Evolutionary conservation across 2,888 invertebrate species (phyloP).

Genomic region (Agrilus cyanescens): DNA sequence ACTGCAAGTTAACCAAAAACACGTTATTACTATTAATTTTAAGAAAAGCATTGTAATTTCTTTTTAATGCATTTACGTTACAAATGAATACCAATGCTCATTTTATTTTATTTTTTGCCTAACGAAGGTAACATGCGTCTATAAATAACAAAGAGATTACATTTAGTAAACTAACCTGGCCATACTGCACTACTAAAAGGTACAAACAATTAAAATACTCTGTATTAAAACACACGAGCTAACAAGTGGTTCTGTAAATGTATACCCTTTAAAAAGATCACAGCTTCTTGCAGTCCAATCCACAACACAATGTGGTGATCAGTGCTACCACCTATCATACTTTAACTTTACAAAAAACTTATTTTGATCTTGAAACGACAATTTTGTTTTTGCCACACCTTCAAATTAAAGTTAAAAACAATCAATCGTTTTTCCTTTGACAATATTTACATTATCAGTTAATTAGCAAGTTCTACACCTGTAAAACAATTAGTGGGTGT

Average conservation of each 20-base stretch:
- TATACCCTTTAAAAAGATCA: conserved; percentile 23
- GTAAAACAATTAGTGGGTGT: too few relatives aligned
- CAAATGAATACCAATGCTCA: too few relatives aligned
- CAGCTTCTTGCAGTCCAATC: conserved; percentile 29
- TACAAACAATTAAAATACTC: conserved; percentile 11
- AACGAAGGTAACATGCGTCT: too few relatives aligned
- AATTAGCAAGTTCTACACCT: neutral
- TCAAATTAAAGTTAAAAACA: conserved; percentile 6
- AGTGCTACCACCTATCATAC: too few relatives aligned
- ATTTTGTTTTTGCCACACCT: conserved; percentile 3
- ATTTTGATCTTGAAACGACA: too few relatives aligned
- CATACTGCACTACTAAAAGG: conserved; percentile 9
- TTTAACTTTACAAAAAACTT: too few relatives aligned
- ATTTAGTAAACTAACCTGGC: conserved; percentile 8
- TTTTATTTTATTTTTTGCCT: too few relatives aligned
- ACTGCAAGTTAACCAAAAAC: too few relatives aligned
- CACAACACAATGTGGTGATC: conserved; percentile 9
- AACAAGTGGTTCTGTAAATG: conserved; percentile 11
- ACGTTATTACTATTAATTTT: too few relatives aligned
- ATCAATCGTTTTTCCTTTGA: neutral
- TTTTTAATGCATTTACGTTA: too few relatives aligned
- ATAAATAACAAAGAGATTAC: conserved; percentile 7
- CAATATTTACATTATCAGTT: neutral
- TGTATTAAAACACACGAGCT: conserved; percentile 6
- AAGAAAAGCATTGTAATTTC: too few relatives aligned